Conservation (phyloP, 2,888 invertebrate genomes). For the Pteria penguin region DNA sequence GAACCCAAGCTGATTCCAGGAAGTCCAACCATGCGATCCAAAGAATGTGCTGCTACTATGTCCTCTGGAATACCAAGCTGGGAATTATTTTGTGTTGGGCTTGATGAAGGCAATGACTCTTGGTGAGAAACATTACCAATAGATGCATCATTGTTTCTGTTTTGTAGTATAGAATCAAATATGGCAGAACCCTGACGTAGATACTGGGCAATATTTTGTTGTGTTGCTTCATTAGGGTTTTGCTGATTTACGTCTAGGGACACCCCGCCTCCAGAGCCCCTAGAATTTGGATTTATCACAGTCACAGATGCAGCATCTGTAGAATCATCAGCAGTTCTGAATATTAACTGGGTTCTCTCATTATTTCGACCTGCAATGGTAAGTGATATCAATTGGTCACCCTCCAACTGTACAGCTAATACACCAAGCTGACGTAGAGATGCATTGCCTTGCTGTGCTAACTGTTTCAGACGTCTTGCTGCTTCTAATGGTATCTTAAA, state of each 20-base stretch:
- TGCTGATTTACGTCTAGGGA: conserved; percentile 66
- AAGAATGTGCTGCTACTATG: conserved; percentile 27
- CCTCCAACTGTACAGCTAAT: conserved; percentile 93
- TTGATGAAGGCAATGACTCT: conserved; percentile 42
- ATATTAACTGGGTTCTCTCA: conserved; percentile 85
- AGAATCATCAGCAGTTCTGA: conserved; percentile 65
- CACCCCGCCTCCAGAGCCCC: conserved; percentile 31
- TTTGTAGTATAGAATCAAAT: conserved; percentile 65
- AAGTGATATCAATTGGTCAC: conserved; percentile 83
- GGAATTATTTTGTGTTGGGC: conserved; percentile 34
- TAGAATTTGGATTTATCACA: conserved; percentile 61
- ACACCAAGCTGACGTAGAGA: conserved; percentile 93
- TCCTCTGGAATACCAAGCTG: conserved; percentile 27
- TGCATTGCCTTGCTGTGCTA: conserved; percentile 94
- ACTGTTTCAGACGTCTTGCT: conserved; percentile 92
- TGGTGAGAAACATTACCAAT: conserved; percentile 16
- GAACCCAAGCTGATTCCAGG: not conserved
- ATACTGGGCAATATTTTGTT: conserved; percentile 79
- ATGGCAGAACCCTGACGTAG: conserved; percentile 73
- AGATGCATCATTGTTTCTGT: not conserved
- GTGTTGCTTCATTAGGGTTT: conserved; percentile 76
- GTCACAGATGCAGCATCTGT: conserved; percentile 55
- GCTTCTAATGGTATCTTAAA: conserved; percentile 98
- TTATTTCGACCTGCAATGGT: conserved; percentile 85
- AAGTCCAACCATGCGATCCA: not conserved